Conservation (phyloP, 2,113 vertebrate species). For the Cathartes aura region DNA sequence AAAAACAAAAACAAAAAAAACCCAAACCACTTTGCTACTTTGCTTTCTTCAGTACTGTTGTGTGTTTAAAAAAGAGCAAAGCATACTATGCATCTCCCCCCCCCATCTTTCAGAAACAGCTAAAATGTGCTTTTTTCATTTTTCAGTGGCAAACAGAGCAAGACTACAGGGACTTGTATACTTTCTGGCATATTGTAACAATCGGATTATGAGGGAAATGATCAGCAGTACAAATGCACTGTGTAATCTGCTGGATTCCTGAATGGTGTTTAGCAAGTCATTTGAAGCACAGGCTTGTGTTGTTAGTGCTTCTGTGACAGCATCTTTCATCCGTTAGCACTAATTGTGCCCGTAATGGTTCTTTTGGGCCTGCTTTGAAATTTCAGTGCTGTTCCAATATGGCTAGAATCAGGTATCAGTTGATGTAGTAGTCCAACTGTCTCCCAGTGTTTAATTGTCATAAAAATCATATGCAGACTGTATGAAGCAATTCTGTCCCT, state of each 20-base stretch:
- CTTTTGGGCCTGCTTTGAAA: neutral
- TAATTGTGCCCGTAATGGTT: neutral
- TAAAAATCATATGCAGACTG: neutral
- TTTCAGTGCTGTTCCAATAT: neutral
- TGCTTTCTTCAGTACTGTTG: neutral
- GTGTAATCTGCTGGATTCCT: neutral
- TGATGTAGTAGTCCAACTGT: neutral
- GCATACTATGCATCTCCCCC: too few species aligned
- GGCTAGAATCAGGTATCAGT: neutral
- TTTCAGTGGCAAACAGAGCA: neutral
- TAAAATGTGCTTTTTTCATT: neutral
- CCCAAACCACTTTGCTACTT: neutral
- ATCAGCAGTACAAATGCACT: neutral
- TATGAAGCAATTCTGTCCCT: neutral
- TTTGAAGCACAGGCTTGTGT: neutral
- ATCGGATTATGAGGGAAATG: neutral
- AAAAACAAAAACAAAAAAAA: neutral
- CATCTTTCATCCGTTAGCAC: neutral
- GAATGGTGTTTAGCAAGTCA: neutral
- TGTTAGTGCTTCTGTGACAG: neutral
- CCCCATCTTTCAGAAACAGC: neutral
- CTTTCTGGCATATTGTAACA: neutral
- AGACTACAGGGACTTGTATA: neutral
- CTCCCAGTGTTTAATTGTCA: neutral
- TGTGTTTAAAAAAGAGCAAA: neutral